Conservation (phyloP, 2,113 vertebrate species). For the Pogona vitticeps region DNA sequence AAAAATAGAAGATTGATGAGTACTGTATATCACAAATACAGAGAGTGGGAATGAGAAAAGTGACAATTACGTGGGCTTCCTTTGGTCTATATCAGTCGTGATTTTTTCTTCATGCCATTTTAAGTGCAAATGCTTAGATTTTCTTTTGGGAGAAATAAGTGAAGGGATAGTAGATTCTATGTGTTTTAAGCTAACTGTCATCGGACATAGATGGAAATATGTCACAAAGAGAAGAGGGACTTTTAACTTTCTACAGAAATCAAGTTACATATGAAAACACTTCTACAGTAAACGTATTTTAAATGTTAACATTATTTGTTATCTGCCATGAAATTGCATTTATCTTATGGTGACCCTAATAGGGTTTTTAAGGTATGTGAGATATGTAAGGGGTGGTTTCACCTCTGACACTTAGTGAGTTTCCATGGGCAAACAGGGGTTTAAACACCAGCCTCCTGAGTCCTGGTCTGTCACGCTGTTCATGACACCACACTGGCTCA, state of each 20-base stretch:
- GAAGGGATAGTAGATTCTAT: background rate
- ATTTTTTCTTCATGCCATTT: background rate
- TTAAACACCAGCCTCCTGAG: background rate
- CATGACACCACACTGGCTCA: too few relatives aligned
- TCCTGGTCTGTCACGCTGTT: too few relatives aligned
- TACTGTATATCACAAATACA: background rate
- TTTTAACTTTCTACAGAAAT: background rate
- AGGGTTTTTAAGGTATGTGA: too few relatives aligned
- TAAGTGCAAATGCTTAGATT: background rate
- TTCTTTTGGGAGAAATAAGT: background rate
- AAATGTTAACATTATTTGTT: background rate
- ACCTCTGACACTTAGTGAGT: too few relatives aligned
- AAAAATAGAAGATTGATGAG: background rate
- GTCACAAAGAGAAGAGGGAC: too few relatives aligned
- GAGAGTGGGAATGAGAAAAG: too few relatives aligned
- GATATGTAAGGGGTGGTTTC: too few relatives aligned
- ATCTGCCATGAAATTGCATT: too few relatives aligned
- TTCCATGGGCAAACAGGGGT: too few relatives aligned
- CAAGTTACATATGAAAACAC: background rate
- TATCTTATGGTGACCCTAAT: too few relatives aligned
- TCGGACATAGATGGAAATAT: background rate
- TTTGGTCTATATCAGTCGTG: background rate
- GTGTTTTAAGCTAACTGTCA: background rate
- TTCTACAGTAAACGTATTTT: background rate
- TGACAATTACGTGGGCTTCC: background rate